Conservation (phyloP, 2,797 vertebrate species). For the Petrocephalus schoutedeni region DNA sequence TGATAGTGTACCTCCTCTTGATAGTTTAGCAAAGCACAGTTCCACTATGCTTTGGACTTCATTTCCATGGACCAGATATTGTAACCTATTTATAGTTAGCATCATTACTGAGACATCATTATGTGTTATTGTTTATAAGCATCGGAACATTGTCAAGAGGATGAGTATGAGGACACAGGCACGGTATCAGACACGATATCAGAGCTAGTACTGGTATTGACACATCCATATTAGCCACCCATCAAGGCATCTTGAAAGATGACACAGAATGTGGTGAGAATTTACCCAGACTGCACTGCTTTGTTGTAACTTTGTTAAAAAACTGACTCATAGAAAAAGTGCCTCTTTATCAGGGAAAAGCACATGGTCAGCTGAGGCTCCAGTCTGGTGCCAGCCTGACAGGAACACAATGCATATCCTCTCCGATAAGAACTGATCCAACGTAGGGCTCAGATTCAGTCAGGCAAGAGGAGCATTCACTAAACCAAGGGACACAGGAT, state of each 20-base stretch:
- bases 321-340: neutral
- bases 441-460: neutral
- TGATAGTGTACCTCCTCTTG: neutral
- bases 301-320: slow-evolving; percentile 21
- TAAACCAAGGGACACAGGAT: neutral
- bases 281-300: slow-evolving; percentile 22
- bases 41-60: neutral
- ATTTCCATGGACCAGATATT: neutral
- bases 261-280: slow-evolving; percentile 3
- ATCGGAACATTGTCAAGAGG: neutral
- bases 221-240: neutral
- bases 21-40: neutral
- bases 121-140: neutral
- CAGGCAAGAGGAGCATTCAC: neutral
- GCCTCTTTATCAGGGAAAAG: slow-evolving; percentile 18
- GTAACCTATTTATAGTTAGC: neutral
- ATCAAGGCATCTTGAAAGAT: neutral
- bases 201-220: neutral
- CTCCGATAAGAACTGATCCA: neutral
- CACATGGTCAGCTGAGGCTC: slow-evolving; percentile 12
- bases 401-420: slow-evolving; percentile 23
- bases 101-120: neutral
- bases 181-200: neutral
- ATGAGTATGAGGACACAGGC: neutral
- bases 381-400: slow-evolving; percentile 20